Conservation (phyloP, 2,797 vertebrate species). For the Microchirus variegatus region DNA sequence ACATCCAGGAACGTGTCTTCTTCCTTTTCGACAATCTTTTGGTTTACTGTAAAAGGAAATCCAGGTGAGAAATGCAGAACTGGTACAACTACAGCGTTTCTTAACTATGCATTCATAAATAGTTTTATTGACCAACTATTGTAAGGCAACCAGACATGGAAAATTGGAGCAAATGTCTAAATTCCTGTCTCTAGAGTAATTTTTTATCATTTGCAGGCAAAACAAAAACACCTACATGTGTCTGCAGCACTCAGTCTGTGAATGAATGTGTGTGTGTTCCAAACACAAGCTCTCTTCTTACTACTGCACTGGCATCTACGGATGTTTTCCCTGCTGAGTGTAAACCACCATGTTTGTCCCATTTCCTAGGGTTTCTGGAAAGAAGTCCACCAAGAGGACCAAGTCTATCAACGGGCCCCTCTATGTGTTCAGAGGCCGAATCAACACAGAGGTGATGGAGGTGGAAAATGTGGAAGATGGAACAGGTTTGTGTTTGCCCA, state of each 20-base stretch:
- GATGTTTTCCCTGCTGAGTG: conserved; percentile 55
- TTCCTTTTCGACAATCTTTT: conserved; percentile 98
- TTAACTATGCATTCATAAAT: conserved; percentile 4
- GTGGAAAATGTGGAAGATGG: conserved; percentile 98
- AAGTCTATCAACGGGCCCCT: conserved; percentile 96
- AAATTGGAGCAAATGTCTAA: conserved; percentile 20
- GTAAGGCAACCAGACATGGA: conserved; percentile 9
- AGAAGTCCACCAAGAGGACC: conserved; percentile 96
- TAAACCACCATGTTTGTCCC: conserved; percentile 63
- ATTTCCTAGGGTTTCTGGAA: conserved; percentile 90
- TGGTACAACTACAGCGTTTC: background rate
- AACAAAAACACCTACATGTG: conserved; percentile 28
- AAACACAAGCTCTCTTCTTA: conserved; percentile 39
- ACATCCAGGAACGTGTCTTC: conserved; percentile 97
- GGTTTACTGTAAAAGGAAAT: conserved; percentile 99
- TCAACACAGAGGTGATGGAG: conserved; percentile 99
- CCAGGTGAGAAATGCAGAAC: conserved; percentile 82
- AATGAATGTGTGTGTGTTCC: conserved; percentile 32
- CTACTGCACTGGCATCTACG: conserved; percentile 34
- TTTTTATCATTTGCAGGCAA: conserved; percentile 37
- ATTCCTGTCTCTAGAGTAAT: conserved; percentile 31
- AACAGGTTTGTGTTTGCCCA: conserved; percentile 94
- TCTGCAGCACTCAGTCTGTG: conserved; percentile 23
- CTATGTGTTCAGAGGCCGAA: conserved; percentile 94
- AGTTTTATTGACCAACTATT: no score